Conservation (phyloP, 2,113 vertebrate species). For the Cyanoderma ruficeps region DNA sequence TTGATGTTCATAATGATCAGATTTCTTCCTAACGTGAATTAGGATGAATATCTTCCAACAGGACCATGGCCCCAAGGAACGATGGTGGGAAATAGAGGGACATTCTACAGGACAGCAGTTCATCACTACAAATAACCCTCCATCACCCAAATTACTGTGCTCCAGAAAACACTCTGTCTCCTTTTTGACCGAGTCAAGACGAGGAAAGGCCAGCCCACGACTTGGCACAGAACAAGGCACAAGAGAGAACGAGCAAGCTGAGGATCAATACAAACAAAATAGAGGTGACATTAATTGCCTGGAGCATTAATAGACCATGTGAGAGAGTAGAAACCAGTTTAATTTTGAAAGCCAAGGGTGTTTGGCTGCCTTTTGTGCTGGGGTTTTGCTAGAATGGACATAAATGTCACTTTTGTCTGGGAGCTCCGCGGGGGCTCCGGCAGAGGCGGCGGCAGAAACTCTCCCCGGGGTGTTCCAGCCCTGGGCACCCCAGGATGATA, state of each 20-base stretch:
- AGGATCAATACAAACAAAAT: constrained; percentile 50
- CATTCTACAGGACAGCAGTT: not conserved
- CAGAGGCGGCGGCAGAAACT: not conserved
- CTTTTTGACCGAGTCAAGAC: not conserved
- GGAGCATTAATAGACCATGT: constrained; percentile 38
- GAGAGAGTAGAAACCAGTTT: not conserved
- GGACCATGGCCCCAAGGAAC: not conserved
- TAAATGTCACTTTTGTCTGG: not conserved
- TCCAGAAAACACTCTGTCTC: not conserved
- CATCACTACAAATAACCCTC: not conserved
- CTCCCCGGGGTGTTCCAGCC: not conserved
- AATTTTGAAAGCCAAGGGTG: constrained; percentile 21
- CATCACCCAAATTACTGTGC: not conserved
- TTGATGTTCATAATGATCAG: not conserved
- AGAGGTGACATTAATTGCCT: constrained; percentile 42
- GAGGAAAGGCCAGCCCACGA: not conserved
- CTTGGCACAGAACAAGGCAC: not conserved
- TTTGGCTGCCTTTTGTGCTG: not conserved
- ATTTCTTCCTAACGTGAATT: not conserved
- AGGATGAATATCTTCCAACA: not conserved
- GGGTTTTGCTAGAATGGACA: not conserved
- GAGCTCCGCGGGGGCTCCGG: fast-evolving
- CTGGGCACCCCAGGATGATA: not conserved
- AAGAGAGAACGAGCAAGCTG: not conserved
- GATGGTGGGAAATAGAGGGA: not conserved